Evolutionary conservation across 2,888 invertebrate species (phyloP).

Genomic region (Drosophila lacicola): DNA sequence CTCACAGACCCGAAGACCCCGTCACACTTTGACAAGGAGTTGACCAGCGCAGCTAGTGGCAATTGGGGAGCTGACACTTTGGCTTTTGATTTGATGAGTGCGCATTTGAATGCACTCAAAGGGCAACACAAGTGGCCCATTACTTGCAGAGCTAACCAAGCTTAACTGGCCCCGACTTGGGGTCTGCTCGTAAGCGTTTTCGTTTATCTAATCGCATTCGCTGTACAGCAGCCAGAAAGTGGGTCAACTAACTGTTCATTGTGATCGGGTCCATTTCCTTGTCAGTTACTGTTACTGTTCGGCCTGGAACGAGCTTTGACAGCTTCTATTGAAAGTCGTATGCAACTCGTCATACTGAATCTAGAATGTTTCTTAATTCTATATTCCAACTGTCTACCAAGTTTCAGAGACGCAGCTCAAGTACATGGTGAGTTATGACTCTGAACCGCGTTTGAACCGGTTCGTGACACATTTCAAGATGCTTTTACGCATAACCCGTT

Average conservation of each 20-base stretch:
- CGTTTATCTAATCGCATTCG: constrained; percentile 32
- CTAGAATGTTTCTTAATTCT: no score
- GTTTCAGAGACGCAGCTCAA: no score
- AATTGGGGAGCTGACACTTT: constrained; percentile 63
- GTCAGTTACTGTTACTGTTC: background rate
- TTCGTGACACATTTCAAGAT: background rate
- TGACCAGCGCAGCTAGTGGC: constrained; percentile 27
- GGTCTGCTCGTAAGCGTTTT: constrained; percentile 14
- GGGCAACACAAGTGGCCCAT: constrained; percentile 65
- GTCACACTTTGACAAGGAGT: constrained; percentile 8
- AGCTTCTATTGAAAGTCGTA: background rate
- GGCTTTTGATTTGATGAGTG: constrained; percentile 77
- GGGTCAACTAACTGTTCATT: background rate
- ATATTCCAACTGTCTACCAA: no score
- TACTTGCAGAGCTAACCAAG: constrained; percentile 60
- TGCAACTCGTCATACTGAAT: background rate
- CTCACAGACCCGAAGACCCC: background rate
- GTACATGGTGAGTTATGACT: no score
- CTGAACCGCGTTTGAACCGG: background rate
- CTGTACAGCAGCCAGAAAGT: background rate
- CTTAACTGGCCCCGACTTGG: constrained; percentile 10
- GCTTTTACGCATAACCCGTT: no score
- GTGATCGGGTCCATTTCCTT: background rate
- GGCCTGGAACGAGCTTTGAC: background rate
- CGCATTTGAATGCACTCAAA: constrained; percentile 74